These are phyloP conservation scores for Tenebrio molitor DNA, from an alignment of 1,140 invertebrate genomes.

Conservation along the genomic window DNA sequence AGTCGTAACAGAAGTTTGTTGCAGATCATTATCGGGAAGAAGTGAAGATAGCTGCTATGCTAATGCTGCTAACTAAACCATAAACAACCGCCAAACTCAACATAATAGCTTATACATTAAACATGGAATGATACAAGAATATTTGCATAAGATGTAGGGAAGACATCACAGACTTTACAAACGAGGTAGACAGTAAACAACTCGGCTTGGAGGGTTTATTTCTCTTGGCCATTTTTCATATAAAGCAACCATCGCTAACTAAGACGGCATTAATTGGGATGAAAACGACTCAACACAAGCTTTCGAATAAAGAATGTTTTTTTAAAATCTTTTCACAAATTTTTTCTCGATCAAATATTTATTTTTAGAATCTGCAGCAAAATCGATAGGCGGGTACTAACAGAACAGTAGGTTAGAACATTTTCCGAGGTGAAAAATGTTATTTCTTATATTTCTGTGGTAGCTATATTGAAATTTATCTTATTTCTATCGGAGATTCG, in stretches of 20 bases:
- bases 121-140: conserved; percentile 60
- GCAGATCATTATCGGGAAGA: conserved; percentile 57
- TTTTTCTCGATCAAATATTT: too few species aligned
- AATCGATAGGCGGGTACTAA: too few species aligned
- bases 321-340: too few species aligned
- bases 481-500: background rate
- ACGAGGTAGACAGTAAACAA: conserved; percentile 42
- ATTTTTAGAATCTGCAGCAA: too few species aligned
- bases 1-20: conserved; percentile 52
- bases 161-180: conserved; percentile 50
- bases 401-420: too few species aligned
- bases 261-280: too few species aligned
- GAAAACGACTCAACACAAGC: background rate
- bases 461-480: background rate
- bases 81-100: conserved; percentile 61
- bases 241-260: conserved; percentile 9
- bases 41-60: conserved; percentile 56
- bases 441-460: background rate
- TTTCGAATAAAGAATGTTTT: too few species aligned
- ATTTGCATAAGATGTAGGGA: conserved; percentile 62
- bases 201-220: conserved; percentile 8
- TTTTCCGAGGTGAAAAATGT: too few species aligned
- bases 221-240: conserved; percentile 12
- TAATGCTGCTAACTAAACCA: conserved; percentile 61
- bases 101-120: conserved; percentile 63